Evolutionary conservation across 2,113 vertebrate genomes (phyloP), one percentile per base, ranked within the genome.

Genomic region (Ceratotherium simum): DNA sequence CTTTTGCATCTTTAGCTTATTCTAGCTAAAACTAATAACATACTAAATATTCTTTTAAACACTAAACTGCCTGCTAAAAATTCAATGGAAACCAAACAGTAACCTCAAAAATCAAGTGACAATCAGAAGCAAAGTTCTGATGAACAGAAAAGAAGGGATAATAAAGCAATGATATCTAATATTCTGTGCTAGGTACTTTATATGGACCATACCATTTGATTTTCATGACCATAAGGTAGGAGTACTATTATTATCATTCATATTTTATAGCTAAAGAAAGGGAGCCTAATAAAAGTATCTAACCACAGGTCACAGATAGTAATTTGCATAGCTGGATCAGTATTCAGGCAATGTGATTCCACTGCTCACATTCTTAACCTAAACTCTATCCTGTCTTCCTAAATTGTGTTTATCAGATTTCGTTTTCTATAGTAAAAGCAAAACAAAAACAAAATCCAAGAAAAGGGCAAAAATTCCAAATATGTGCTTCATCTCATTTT

Each of bases 21-120:
- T 93, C 54, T 54, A 79, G n/a, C 23, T 95, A 72, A 82, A 91
- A 88, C 21, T 17, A 95, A 78, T 33, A 90, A 42, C 76, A 9
- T 69, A 92, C 39, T 81, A 91, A 93, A 93, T 46, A 91, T 69
- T 67, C 39, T 69, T 89, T 94, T 95, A 93, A 96, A 92, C 33
- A 83, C 9, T 83, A 94, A 93, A 65, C 14, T 62, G 48, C 17
- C 65, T 96, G n/a, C 42, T 91, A 94, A 96, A 95, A 89, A n/a
- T 83, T 91, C 69, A 88, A 89, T 20, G 60, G 42, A 23, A 96
- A 85, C 25, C 23, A 91, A 96, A 79, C 11, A 80, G 39, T 79
- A 84, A 72, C 31, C 64, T 96, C 54, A 95, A 92, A 96, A 93
- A 42, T 73, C 17, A 94, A 95, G 76, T 75, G 56, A 91, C 56